Percentiles rank a stretch among this genome's conserved stretches.
Evolutionary conservation across 2,113 vertebrate genomes (phyloP).

Genomic region (Noctilio leporinus): DNA sequence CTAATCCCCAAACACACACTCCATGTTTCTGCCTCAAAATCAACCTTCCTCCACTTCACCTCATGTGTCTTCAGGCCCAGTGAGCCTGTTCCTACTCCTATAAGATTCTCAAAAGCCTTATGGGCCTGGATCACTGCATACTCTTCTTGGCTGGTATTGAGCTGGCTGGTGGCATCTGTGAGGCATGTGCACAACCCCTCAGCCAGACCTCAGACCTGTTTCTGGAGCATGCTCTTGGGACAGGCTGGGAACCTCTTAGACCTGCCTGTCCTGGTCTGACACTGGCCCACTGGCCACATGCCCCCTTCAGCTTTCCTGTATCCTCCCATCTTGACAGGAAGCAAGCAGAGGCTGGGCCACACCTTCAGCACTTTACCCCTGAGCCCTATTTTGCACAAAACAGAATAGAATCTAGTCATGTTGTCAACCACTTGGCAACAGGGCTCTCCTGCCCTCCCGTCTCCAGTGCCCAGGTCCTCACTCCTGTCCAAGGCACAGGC

Average conservation of each 20-base stretch:
- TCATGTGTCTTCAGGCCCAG: neutral
- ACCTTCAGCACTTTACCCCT: neutral
- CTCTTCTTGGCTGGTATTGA: neutral
- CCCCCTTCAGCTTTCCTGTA: neutral
- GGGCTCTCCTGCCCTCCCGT: neutral
- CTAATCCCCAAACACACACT: neutral
- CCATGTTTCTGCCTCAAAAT: neutral
- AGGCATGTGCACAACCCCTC: neutral
- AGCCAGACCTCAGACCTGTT: neutral
- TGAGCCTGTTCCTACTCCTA: neutral
- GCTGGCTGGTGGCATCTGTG: neutral
- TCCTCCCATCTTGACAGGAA: no score
- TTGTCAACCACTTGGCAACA: neutral
- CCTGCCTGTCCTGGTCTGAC: neutral
- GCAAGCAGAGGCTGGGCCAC: no score
- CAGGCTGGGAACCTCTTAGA: no score
- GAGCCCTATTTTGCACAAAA: neutral
- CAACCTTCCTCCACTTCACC: neutral
- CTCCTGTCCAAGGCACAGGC: neutral
- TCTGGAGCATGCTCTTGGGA: neutral
- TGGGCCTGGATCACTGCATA: neutral
- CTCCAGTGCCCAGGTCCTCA: no score
- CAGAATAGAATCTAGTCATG: neutral
- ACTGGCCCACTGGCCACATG: neutral
- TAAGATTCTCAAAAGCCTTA: neutral